A percentile compares a stretch with the other conserved stretches of the same genome.
These are phyloP conservation scores for Parapsyche elsis DNA, from an alignment of 1,140 invertebrate species.

Conservation along the genomic window DNA sequence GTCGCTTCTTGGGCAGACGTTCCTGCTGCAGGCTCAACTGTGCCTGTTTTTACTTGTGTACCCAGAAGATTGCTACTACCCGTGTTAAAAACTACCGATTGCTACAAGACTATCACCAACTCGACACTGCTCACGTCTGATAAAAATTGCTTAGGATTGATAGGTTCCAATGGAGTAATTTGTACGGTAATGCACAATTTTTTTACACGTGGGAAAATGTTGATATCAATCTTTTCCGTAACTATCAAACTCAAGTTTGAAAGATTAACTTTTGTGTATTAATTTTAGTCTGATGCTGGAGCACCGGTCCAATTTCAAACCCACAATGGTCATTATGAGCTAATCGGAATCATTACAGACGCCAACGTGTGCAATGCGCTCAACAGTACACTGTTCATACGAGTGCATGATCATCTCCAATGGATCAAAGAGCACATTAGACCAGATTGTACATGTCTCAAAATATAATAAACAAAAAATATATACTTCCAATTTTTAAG, in stretches of 20 bases:
- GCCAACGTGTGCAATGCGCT: constrained; percentile 62
- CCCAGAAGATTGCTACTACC: constrained; percentile 67
- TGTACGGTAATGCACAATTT: no score
- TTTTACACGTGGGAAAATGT: no score
- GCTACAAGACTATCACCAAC: constrained; percentile 60
- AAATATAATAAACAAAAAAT: constrained; percentile 52
- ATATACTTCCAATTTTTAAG: no score
- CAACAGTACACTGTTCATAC: constrained; percentile 72
- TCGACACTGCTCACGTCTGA: constrained; percentile 61
- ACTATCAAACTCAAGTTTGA: background rate
- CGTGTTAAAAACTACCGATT: constrained; percentile 63
- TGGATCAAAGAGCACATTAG: constrained; percentile 73
- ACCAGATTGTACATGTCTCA: constrained; percentile 69
- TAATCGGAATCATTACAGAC: constrained; percentile 65
- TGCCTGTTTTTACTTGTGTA: constrained; percentile 58
- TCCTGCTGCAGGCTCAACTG: background rate
- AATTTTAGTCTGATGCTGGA: constrained; percentile 65
- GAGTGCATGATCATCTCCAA: constrained; percentile 68
- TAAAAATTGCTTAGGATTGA: constrained; percentile 67
- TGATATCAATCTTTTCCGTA: background rate
- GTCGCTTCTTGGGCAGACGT: constrained; percentile 69
- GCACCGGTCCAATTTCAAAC: constrained; percentile 64
- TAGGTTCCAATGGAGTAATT: constrained; percentile 63
- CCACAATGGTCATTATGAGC: constrained; percentile 63
- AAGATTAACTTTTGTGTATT: no score